These are phyloP conservation scores for Heliothis peltigera DNA, from an alignment of 2,888 invertebrate genomes.

Conservation along the genomic window DNA sequence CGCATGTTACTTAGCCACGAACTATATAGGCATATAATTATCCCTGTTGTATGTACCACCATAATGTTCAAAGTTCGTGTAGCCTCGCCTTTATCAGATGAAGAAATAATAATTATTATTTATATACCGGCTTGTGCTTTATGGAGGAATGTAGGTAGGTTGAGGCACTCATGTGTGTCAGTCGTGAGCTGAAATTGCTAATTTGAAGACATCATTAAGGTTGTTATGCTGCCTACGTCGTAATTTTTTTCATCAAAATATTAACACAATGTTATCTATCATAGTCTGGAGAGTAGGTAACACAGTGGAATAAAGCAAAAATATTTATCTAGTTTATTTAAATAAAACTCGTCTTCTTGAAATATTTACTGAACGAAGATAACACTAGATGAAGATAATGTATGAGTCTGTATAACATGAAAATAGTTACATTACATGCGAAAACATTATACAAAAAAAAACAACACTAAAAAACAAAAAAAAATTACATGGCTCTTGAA, in stretches of 20 bases:
- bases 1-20: too few relatives aligned
- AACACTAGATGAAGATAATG: background rate
- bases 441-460: too few relatives aligned
- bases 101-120: slow-evolving; percentile 44
- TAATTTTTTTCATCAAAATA: slow-evolving; percentile 2
- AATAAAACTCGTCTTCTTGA: background rate
- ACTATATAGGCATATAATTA: slow-evolving; percentile 23
- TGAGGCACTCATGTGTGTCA: slow-evolving; percentile 30
- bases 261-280: slow-evolving; percentile 8
- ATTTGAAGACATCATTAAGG: background rate
- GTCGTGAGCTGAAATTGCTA: slow-evolving; percentile 37
- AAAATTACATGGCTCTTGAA: too few relatives aligned
- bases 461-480: too few relatives aligned
- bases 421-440: too few relatives aligned
- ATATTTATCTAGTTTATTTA: slow-evolving; percentile 1
- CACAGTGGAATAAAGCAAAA: background rate
- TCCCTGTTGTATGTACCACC: slow-evolving; percentile 38
- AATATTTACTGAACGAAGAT: slow-evolving; percentile 18
- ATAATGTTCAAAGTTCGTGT: slow-evolving; percentile 45
- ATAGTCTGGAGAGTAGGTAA: background rate
- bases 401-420: background rate
- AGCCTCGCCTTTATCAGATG: slow-evolving; percentile 46
- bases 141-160: slow-evolving; percentile 16
- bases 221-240: background rate
- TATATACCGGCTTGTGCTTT: slow-evolving; percentile 33